A percentile compares a stretch with the other conserved stretches of the same genome.
These are phyloP conservation scores for Laterallus jamaicensis DNA, from an alignment of 2,113 vertebrate species.

Conservation along the genomic window DNA sequence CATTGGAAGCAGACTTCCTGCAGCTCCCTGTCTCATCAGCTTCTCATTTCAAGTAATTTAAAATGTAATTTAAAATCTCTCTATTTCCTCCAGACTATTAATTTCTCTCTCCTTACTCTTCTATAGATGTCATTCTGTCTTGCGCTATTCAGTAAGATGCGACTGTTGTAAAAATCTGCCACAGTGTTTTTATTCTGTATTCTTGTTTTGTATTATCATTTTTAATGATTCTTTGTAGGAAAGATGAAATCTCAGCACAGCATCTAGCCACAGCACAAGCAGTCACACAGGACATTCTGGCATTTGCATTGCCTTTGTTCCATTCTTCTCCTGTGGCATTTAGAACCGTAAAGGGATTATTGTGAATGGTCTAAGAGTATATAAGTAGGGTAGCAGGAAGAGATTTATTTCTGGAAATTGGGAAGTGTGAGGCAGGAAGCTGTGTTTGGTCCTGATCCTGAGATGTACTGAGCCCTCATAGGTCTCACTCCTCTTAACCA, in stretches of 20 bases:
- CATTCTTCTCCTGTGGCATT: slow-evolving; percentile 50
- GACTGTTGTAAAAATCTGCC: slow-evolving; percentile 24
- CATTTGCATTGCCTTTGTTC: slow-evolving; percentile 66
- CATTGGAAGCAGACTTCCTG: slow-evolving; percentile 65
- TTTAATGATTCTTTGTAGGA: slow-evolving; percentile 53
- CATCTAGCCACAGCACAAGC: slow-evolving; percentile 36
- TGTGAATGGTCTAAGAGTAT: slow-evolving; percentile 21
- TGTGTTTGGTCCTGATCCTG: background rate
- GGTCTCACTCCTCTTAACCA: background rate
- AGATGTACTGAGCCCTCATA: background rate
- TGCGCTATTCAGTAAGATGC: background rate
- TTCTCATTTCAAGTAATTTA: slow-evolving; percentile 70
- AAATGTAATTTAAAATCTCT: slow-evolving; percentile 68
- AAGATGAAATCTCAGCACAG: slow-evolving; percentile 41
- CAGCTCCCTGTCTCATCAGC: slow-evolving; percentile 63
- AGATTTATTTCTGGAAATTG: slow-evolving; percentile 54
- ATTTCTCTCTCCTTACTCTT: slow-evolving; percentile 58
- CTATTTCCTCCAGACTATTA: slow-evolving; percentile 68
- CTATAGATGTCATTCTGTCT: slow-evolving; percentile 44
- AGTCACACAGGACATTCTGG: slow-evolving; percentile 54
- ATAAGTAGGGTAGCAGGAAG: slow-evolving; percentile 43
- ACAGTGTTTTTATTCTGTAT: slow-evolving; percentile 20
- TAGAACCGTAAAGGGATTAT: slow-evolving; percentile 44
- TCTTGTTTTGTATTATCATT: slow-evolving; percentile 35
- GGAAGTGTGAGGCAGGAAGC: slow-evolving; percentile 11